Conservation (phyloP, 2,797 vertebrate genomes). For the Sparus aurata region DNA sequence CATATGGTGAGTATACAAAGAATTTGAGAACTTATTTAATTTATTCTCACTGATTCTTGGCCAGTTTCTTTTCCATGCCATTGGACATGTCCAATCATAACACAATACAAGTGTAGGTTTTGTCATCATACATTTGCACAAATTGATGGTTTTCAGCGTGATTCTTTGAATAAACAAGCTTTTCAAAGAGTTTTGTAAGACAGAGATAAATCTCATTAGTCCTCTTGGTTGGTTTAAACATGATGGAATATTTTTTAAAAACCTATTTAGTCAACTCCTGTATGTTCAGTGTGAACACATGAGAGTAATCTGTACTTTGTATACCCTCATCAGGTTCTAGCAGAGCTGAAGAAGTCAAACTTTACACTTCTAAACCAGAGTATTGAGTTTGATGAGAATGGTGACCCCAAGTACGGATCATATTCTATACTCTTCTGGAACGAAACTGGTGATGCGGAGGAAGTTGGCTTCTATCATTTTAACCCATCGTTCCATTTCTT, state of each 20-base stretch:
- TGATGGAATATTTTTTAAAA: background rate
- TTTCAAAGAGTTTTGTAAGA: no score
- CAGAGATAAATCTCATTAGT: no score
- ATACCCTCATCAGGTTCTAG: constrained; percentile 81
- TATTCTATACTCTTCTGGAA: constrained; percentile 87
- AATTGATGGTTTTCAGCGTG: no score
- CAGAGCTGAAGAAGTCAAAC: constrained; percentile 85
- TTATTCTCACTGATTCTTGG: background rate
- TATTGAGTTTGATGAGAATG: constrained; percentile 83
- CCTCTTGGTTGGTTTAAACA: no score
- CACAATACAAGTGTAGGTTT: no score
- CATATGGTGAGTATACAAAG: constrained; percentile 83
- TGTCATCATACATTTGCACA: no score
- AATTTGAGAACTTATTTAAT: background rate
- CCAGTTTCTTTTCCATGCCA: no score
- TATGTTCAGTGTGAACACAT: background rate
- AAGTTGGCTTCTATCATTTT: constrained; percentile 79
- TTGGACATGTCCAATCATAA: no score
- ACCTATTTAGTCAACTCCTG: background rate
- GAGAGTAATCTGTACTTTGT: background rate
- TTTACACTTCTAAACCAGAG: constrained; percentile 83
- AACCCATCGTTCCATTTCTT: constrained; percentile 40
- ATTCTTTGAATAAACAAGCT: no score
- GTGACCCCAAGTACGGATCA: constrained; percentile 76
- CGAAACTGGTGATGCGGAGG: constrained; percentile 36